Conservation (phyloP, 2,113 vertebrate genomes). For the Delphinapterus leucas region DNA sequence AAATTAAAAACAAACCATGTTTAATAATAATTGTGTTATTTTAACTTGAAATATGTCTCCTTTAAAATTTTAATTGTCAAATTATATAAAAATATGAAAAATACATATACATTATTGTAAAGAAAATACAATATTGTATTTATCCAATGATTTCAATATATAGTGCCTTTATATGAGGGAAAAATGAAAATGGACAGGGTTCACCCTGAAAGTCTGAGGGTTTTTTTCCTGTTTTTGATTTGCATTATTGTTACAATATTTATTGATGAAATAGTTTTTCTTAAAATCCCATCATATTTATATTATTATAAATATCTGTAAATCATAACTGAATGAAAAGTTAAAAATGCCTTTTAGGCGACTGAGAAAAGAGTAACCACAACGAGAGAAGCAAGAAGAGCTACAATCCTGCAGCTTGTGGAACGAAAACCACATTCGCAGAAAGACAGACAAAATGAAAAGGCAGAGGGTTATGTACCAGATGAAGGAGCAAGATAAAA, state of each 20-base stretch:
- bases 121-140: background rate
- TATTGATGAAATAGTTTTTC: background rate
- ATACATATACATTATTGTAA: background rate
- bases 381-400: background rate
- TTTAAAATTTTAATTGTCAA: background rate
- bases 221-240: background rate
- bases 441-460: too few species aligned
- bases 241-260: background rate
- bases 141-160: background rate
- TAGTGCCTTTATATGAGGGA: background rate
- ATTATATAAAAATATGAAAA: background rate
- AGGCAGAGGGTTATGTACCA: too few species aligned
- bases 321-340: background rate
- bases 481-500: too few species aligned
- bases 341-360: background rate
- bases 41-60: background rate
- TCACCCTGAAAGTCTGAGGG: background rate
- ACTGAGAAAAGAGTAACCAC: background rate
- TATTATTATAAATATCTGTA: background rate
- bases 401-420: too few species aligned
- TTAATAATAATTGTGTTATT: background rate
- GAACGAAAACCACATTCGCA: too few species aligned
- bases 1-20: background rate
- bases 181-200: background rate
- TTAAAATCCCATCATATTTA: background rate